phyloP scores from a whole-genome alignment of 2,888 invertebrate genomes.

The Erynnis tages region DNA sequence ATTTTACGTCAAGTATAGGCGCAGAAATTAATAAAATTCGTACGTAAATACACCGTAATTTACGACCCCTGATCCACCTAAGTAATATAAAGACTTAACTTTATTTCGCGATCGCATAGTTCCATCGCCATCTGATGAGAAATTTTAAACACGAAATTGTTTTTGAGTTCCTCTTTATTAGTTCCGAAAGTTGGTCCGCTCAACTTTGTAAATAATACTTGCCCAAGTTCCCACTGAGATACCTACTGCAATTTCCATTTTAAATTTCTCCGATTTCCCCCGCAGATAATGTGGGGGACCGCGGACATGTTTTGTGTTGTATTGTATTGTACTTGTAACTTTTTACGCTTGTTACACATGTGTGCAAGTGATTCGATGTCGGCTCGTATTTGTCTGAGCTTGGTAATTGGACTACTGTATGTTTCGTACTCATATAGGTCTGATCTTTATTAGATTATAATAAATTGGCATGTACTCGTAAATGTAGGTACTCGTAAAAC shows the following conservation, averaged over 20 bases:
- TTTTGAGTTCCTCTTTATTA: conserved; percentile 40
- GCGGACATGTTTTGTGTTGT: background rate
- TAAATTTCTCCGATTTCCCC: conserved; percentile 29
- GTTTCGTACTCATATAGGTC: too few species aligned
- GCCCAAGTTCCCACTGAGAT: conserved; percentile 32
- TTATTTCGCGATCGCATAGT: conserved; percentile 29
- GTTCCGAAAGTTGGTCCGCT: conserved; percentile 35
- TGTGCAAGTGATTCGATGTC: background rate
- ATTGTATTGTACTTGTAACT: background rate
- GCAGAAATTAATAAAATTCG: background rate
- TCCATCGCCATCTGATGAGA: conserved; percentile 29
- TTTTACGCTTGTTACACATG: background rate
- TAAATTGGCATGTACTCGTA: too few species aligned
- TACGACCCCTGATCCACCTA: background rate
- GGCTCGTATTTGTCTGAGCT: background rate
- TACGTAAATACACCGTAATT: conserved; percentile 1
- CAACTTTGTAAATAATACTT: conserved; percentile 35
- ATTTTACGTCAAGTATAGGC: background rate
- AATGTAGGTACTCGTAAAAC: too few species aligned
- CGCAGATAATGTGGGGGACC: background rate
- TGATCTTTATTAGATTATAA: too few species aligned
- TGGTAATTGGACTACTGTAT: background rate
- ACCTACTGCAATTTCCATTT: conserved; percentile 34
- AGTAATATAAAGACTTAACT: conserved; percentile 8
- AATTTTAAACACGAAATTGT: conserved; percentile 37